These are phyloP conservation scores for Rattus rattus DNA, from an alignment of 2,113 vertebrate genomes.

Conservation along the genomic window DNA sequence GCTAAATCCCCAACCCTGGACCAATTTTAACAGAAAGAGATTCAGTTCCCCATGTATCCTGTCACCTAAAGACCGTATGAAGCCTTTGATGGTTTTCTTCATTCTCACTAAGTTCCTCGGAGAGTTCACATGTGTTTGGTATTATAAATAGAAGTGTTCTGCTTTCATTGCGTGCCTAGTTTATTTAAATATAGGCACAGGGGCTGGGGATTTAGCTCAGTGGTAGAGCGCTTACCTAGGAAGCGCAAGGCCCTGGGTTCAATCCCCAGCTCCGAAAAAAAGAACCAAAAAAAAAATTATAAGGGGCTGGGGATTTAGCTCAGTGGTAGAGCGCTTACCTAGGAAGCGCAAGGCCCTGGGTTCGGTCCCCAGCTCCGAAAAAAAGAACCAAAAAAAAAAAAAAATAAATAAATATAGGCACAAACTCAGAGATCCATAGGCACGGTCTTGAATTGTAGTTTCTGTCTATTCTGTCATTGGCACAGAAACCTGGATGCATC, in stretches of 20 bases:
- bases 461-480: not conserved
- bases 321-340: too few relatives aligned
- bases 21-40: not conserved
- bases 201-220: too few relatives aligned
- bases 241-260: too few relatives aligned
- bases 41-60: not conserved
- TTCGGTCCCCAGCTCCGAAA: too few relatives aligned
- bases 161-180: not conserved
- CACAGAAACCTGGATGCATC: not conserved
- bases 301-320: too few relatives aligned
- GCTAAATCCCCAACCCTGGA: too few relatives aligned
- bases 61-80: too few relatives aligned
- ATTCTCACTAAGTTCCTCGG: not conserved
- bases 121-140: not conserved
- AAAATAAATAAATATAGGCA: not conserved
- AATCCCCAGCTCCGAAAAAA: too few relatives aligned
- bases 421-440: not conserved
- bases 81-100: not conserved
- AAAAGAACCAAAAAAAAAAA: too few relatives aligned
- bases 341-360: too few relatives aligned
- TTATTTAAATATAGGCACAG: not conserved
- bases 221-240: too few relatives aligned
- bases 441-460: not conserved
- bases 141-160: not conserved
- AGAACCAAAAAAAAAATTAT: too few relatives aligned